phyloP scores from a whole-genome alignment of 2,113 vertebrate genomes.

The Hyperoodon ampullatus region DNA sequence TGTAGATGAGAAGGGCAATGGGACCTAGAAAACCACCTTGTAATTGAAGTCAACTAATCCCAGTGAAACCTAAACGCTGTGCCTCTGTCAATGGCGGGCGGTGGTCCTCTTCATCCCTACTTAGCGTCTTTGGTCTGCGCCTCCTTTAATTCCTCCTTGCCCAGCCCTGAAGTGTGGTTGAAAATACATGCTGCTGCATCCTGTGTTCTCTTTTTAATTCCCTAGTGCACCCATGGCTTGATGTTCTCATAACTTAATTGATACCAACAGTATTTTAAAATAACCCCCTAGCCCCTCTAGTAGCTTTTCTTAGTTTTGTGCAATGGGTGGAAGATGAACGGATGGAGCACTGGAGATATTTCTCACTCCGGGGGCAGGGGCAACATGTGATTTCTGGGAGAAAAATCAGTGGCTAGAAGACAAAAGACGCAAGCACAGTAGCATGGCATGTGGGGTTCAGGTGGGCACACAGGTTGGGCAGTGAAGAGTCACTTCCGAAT shows the following conservation, averaged over 20 bases:
- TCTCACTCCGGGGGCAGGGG: neutral
- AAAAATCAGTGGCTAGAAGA: neutral
- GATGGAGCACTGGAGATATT: neutral
- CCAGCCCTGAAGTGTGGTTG: neutral
- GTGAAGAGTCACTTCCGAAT: neutral
- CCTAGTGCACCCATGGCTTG: neutral
- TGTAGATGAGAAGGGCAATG: neutral
- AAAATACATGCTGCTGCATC: neutral
- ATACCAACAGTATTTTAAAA: neutral
- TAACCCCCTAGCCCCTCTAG: neutral
- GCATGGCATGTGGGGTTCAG: neutral
- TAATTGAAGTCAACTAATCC: neutral
- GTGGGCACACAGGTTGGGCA: neutral
- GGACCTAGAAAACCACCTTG: neutral
- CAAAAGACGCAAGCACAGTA: neutral
- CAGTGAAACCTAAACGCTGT: neutral
- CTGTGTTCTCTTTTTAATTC: neutral
- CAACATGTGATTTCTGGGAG: neutral
- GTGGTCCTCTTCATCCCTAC: neutral
- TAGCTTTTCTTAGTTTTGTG: neutral
- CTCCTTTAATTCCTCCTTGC: neutral
- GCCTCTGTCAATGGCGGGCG: neutral
- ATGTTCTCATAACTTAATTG: neutral
- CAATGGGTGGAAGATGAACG: neutral
- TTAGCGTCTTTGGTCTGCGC: neutral